Evolutionary conservation across 1,140 invertebrate species (phyloP).

Genomic region (Heterodera schachtii): DNA sequence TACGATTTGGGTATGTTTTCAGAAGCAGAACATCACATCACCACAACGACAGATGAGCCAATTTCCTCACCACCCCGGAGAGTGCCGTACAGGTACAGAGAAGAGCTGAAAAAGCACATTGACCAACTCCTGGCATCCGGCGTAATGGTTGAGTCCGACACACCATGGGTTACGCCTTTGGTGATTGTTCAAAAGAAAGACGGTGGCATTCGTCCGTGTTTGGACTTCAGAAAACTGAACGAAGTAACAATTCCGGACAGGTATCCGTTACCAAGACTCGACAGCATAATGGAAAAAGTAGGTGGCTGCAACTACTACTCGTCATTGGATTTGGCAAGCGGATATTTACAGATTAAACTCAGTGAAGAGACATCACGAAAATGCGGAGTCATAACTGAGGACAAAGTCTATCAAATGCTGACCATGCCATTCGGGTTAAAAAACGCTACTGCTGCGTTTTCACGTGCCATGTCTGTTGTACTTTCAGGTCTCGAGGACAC

Average conservation of each 20-base stretch:
- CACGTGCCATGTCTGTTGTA: neutral
- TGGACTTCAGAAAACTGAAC: constrained; percentile 69
- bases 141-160: too few species aligned
- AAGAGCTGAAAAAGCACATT: neutral
- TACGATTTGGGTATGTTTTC: constrained; percentile 17
- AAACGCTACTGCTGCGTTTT: constrained; percentile 8
- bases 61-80: neutral
- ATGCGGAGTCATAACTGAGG: constrained; percentile 12
- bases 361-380: constrained; percentile 6
- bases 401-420: constrained; percentile 4
- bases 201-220: constrained; percentile 57
- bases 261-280: constrained; percentile 70
- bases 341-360: neutral
- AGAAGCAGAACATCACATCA: neutral
- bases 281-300: constrained; percentile 59
- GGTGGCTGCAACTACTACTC: constrained; percentile 16
- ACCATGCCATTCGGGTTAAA: constrained; percentile 8
- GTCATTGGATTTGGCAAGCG: neutral
- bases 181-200: constrained; percentile 24
- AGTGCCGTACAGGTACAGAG: constrained; percentile 12
- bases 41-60: constrained; percentile 16
- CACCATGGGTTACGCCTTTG: neutral
- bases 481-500: neutral
- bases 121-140: too few species aligned
- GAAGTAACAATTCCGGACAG: constrained; percentile 65